These are phyloP conservation scores for Ptyas mucosa DNA, from an alignment of 2,113 vertebrate species.

Conservation along the genomic window DNA sequence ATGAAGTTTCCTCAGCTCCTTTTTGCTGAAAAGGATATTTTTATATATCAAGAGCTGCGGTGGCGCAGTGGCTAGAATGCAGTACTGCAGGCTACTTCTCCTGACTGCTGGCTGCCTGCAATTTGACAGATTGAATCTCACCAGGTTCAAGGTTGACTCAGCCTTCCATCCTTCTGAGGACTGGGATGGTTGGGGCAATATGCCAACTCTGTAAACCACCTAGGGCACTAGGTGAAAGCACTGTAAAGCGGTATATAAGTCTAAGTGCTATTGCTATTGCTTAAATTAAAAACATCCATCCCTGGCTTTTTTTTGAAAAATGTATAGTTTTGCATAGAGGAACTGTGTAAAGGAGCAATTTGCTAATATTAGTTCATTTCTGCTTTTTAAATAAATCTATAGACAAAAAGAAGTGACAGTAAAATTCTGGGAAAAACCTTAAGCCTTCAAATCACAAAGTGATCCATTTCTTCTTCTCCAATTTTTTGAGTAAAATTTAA, in stretches of 20 bases:
- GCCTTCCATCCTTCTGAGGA: too few species aligned
- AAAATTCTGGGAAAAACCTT: neutral
- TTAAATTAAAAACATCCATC: slow-evolving; percentile 20
- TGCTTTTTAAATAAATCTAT: slow-evolving; percentile 29
- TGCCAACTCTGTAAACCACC: too few species aligned
- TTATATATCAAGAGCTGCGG: neutral
- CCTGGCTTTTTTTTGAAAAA: slow-evolving; percentile 33
- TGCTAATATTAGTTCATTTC: slow-evolving; percentile 23
- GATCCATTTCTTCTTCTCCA: too few species aligned
- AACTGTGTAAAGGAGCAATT: neutral
- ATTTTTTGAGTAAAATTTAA: slow-evolving; percentile 17
- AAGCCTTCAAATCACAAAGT: too few species aligned
- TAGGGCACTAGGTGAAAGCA: too few species aligned
- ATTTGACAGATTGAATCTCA: too few species aligned
- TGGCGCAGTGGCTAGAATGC: too few species aligned
- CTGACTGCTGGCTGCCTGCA: too few species aligned
- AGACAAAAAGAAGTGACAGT: slow-evolving; percentile 1
- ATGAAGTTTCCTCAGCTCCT: slow-evolving; percentile 48
- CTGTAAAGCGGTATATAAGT: too few species aligned
- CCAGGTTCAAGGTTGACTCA: too few species aligned
- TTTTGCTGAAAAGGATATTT: slow-evolving; percentile 37
- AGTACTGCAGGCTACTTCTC: too few species aligned
- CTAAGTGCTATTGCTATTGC: slow-evolving; percentile 29
- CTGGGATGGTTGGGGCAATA: too few species aligned
- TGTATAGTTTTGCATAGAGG: slow-evolving; percentile 17